Conservation (phyloP, 2,797 vertebrate genomes). For the Pelobates cultripes region DNA sequence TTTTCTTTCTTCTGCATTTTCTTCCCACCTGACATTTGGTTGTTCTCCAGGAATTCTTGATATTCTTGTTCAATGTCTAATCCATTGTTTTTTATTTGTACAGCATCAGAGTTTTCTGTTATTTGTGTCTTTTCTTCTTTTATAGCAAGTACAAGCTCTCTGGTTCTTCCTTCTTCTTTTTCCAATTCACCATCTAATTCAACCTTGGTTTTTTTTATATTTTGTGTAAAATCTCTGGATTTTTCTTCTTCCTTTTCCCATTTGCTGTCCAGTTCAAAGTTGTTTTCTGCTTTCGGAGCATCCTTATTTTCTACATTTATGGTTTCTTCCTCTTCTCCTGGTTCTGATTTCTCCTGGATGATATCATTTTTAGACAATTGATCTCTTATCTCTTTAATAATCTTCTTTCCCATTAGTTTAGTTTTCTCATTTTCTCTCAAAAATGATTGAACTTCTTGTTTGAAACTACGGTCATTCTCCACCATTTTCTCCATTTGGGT, state of each 20-base stretch:
- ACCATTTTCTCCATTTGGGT: not conserved
- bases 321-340: not conserved
- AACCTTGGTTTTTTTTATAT: not conserved
- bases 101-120: no score
- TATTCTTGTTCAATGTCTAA: no score
- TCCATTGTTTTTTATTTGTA: no score
- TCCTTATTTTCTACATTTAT: not conserved
- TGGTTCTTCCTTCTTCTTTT: not conserved
- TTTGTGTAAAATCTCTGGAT: no score
- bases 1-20: no score
- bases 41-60: no score
- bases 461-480: not conserved
- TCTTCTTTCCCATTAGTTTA: no score
- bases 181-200: no score
- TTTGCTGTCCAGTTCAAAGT: no score
- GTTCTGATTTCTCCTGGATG: not conserved
- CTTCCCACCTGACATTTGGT: no score
- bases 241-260: not conserved
- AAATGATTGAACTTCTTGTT: not conserved
- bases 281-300: not conserved
- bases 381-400: not conserved
- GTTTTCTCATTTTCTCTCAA: not conserved
- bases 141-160: not conserved
- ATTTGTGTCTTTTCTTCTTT: not conserved
- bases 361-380: not conserved